Evolutionary conservation across 2,113 vertebrate species (phyloP).

Genomic region (Nothoprocta pentlandii): DNA sequence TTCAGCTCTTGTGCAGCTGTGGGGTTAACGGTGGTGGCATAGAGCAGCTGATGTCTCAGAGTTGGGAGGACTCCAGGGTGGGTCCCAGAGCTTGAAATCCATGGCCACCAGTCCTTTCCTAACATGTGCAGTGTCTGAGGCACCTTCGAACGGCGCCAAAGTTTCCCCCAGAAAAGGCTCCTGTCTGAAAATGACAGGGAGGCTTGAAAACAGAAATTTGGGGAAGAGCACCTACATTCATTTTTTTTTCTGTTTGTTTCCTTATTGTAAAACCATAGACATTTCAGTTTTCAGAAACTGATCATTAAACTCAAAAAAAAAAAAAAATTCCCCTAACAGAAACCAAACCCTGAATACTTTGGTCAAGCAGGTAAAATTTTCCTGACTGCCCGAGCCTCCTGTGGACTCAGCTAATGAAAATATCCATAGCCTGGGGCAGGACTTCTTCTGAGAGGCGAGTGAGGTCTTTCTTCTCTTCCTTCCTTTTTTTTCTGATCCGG

Average conservation of each 20-base stretch:
- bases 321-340: slow-evolving; percentile 24
- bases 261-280: slow-evolving; percentile 42
- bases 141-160: background rate
- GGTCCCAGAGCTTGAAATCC: too few species aligned
- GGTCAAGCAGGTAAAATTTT: background rate
- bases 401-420: background rate
- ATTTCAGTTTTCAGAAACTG: slow-evolving; percentile 58
- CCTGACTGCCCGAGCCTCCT: background rate
- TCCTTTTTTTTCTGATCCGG: too few species aligned
- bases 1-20: too few species aligned
- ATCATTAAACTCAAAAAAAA: slow-evolving; percentile 53
- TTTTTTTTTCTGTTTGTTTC: slow-evolving; percentile 59
- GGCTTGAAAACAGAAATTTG: background rate
- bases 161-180: background rate
- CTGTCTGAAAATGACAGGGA: slow-evolving; percentile 51
- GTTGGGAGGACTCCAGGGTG: background rate
- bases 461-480: background rate
- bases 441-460: background rate
- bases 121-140: fast-evolving
- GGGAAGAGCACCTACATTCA: slow-evolving; percentile 32
- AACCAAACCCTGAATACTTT: slow-evolving; percentile 22
- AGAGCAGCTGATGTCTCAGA: background rate
- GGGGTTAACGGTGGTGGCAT: background rate
- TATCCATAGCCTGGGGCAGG: fast-evolving
- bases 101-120: background rate